Conservation (phyloP, 2,888 invertebrate genomes). For the Agrochola macilenta region DNA sequence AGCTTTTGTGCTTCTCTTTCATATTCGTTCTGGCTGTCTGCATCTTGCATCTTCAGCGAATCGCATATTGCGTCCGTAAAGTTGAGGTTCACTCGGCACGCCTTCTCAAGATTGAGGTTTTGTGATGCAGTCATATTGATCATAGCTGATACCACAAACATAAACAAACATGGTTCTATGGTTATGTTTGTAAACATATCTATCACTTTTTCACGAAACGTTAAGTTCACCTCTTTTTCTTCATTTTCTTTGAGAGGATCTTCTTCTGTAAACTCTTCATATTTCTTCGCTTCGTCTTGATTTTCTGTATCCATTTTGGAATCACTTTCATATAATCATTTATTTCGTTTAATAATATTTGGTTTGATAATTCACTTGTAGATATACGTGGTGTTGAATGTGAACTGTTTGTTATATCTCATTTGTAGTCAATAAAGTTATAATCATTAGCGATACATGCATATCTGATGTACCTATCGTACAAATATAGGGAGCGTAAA, state of each 20-base stretch:
- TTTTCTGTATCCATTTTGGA: slow-evolving; percentile 48
- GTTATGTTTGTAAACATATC: slow-evolving; percentile 75
- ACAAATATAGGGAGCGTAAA: slow-evolving; percentile 35
- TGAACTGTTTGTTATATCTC: slow-evolving; percentile 49
- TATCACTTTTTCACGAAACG: slow-evolving; percentile 67
- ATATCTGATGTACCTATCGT: slow-evolving; percentile 39
- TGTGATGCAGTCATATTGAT: slow-evolving; percentile 93
- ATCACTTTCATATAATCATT: slow-evolving; percentile 41
- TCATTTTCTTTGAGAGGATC: slow-evolving; percentile 57
- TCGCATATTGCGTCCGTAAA: slow-evolving; percentile 93
- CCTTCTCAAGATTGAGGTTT: slow-evolving; percentile 95
- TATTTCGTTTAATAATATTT: slow-evolving; percentile 10
- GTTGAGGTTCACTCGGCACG: slow-evolving; percentile 94
- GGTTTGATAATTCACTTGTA: slow-evolving; percentile 41
- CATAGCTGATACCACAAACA: slow-evolving; percentile 77
- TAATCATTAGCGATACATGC: slow-evolving; percentile 53
- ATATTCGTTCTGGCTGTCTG: slow-evolving; percentile 87
- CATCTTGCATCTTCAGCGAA: slow-evolving; percentile 92
- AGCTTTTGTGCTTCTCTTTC: slow-evolving; percentile 92
- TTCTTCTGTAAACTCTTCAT: slow-evolving; percentile 58
- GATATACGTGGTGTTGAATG: slow-evolving; percentile 35
- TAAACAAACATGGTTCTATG: slow-evolving; percentile 79
- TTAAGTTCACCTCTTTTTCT: slow-evolving; percentile 59
- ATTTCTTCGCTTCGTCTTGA: slow-evolving; percentile 11
- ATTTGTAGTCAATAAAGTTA: slow-evolving; percentile 45